Base-by-base conservation (phyloP, 2,113 vertebrate species). In the Pithys albifrons region DNA sequence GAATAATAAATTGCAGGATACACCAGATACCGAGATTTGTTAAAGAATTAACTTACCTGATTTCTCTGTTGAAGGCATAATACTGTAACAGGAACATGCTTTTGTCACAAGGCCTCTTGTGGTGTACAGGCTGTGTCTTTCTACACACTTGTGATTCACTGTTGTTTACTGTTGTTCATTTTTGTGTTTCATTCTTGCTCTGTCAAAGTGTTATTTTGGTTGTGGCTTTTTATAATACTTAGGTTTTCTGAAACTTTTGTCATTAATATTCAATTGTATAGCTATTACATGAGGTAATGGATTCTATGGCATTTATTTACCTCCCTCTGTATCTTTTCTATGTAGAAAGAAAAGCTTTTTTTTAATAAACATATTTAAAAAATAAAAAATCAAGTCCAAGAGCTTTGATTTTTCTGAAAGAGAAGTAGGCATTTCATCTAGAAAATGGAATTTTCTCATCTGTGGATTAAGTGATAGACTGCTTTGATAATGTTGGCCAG, bases 301-400 rank as follows among this genome's bases (percentile, higher is more conserved):
- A 91, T 87, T 94, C 74, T 89, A 39, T 43, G 80, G 52, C 43
- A 16, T 95, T 95, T 77, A 70, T 85, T 88, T 93, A 93, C 85
- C 79, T 92, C 89, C 41, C 59, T 88, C 93, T 97, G 89, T 97
- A 94, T 80, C 87, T 97, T 97, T 96, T 93, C 67, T 96, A 94
- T 97, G 95, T 96, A 93, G 89, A 96, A 96, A 77, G 28, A 71
- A 64, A 83, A 77, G 35, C 54, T 72, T 91, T 96, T 94, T 96
- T 88, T 71, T 89, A 97, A 97, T 97, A 97, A 97, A 97, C 57
- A 83, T 24, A 90, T 88, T 79, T 29, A 0, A 77, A 92, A 87
- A 54, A 45, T 57, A 80, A 84, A 72, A 76, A 67, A 8, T 33
- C 7, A 85, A 65, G 77, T 80, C 73, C 62, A 76, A 85, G 79